Conservation (phyloP, 2,888 invertebrate genomes). For the Ametastegia equiseti region DNA sequence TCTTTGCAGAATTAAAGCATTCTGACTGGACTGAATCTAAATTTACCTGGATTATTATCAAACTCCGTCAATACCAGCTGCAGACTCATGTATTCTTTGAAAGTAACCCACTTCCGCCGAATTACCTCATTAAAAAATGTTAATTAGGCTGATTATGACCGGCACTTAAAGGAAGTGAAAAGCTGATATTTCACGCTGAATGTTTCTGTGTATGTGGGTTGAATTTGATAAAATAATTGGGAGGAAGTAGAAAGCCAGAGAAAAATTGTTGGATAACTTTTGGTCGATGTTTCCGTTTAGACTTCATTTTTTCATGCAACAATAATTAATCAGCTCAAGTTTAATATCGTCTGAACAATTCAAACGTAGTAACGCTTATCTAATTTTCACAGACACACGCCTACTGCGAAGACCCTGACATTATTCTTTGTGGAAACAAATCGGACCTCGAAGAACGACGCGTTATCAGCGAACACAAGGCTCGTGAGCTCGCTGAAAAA, state of each 20-base stretch:
- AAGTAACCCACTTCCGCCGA: neutral
- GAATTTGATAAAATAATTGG: slow-evolving; percentile 16
- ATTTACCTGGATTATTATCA: neutral
- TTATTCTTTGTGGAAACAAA: slow-evolving; percentile 97
- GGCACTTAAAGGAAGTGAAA: slow-evolving; percentile 26
- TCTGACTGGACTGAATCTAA: neutral
- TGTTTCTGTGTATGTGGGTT: neutral
- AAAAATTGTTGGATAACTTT: neutral
- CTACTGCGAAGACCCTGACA: slow-evolving; percentile 93
- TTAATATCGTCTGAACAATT: neutral
- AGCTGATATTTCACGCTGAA: neutral
- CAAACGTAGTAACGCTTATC: neutral
- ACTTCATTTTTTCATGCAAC: slow-evolving; percentile 18
- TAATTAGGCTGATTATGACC: slow-evolving; percentile 30
- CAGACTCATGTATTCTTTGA: neutral
- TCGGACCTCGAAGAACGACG: slow-evolving; percentile 92
- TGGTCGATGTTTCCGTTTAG: neutral
- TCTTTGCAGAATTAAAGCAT: neutral
- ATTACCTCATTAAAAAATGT: slow-evolving; percentile 19
- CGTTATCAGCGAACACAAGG: slow-evolving; percentile 87
- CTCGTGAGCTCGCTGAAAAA: slow-evolving; percentile 91
- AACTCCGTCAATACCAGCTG: too few species aligned
- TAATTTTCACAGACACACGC: slow-evolving; percentile 85
- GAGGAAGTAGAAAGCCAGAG: neutral
- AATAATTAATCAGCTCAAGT: neutral